These are phyloP conservation scores for Glareola pratincola DNA, from an alignment of 2,113 vertebrate species.

Conservation along the genomic window DNA sequence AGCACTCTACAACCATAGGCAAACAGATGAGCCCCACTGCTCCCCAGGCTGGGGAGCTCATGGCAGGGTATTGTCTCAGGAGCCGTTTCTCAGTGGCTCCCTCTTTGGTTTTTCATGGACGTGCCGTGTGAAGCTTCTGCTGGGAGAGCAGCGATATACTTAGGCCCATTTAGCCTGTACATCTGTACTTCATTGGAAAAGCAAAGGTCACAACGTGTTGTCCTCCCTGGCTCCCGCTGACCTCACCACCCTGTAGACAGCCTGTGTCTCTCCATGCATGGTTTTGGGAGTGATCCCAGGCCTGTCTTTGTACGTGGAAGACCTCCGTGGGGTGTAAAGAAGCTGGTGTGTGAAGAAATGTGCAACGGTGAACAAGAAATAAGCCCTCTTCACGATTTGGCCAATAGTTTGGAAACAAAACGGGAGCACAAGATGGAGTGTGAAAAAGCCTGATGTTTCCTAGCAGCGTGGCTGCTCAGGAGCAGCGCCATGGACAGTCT, in stretches of 20 bases:
- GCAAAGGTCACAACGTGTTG: background rate
- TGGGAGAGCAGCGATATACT: background rate
- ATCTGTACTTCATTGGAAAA: rapidly evolving
- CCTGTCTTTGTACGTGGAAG: too few relatives aligned
- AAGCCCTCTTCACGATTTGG: rapidly evolving
- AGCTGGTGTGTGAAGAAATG: background rate
- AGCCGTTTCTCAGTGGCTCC: background rate
- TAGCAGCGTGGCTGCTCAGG: rapidly evolving
- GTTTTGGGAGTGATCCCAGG: background rate
- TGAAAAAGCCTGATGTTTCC: background rate
- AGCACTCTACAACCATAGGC: background rate
- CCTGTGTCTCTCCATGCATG: background rate
- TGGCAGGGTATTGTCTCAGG: background rate
- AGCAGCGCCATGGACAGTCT: too few relatives aligned
- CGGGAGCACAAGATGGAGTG: background rate
- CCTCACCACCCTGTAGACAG: rapidly evolving
- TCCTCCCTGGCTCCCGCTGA: background rate
- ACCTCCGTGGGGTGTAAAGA: background rate
- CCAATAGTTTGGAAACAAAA: background rate
- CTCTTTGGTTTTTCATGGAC: rapidly evolving
- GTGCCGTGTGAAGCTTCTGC: rapidly evolving
- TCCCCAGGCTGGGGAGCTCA: background rate
- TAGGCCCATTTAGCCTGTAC: rapidly evolving
- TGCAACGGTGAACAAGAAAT: background rate
- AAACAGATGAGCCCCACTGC: background rate